Evolutionary conservation across 1,140 invertebrate genomes (phyloP).

Genomic region (Drosophila elegans): DNA sequence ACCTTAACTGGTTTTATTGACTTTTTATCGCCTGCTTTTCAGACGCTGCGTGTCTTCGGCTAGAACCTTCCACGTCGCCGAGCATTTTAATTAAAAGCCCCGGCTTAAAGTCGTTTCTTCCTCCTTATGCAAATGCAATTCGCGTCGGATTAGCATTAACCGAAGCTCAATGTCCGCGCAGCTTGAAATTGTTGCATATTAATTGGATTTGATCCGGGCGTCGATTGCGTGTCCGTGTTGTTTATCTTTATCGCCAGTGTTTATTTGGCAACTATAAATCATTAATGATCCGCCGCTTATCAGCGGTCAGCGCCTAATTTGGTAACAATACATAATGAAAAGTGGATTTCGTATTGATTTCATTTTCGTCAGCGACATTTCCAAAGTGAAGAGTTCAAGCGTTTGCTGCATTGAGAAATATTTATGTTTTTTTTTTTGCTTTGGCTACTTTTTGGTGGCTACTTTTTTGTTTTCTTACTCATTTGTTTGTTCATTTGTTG

Average conservation of each 20-base stretch:
- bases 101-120: slow-evolving; percentile 24
- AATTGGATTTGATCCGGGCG: slow-evolving; percentile 57
- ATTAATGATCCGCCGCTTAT: slow-evolving; percentile 66
- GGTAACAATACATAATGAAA: slow-evolving; percentile 67
- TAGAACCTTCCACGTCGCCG: slow-evolving; percentile 70
- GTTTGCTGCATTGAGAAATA: slow-evolving; percentile 52
- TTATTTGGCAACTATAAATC: slow-evolving; percentile 75
- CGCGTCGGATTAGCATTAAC: slow-evolving; percentile 19
- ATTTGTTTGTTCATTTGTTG: slow-evolving; percentile 40
- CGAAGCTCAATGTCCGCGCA: slow-evolving; percentile 34
- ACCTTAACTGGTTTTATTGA: slow-evolving; percentile 83
- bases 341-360: slow-evolving; percentile 65
- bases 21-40: slow-evolving; percentile 57
- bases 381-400: slow-evolving; percentile 52
- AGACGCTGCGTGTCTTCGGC: slow-evolving; percentile 32
- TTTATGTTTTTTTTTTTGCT: slow-evolving; percentile 26
- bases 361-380: slow-evolving; percentile 44
- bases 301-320: slow-evolving; percentile 50
- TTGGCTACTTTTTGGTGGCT: slow-evolving; percentile 7
- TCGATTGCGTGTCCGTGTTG: slow-evolving; percentile 43
- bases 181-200: slow-evolving; percentile 62
- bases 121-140: slow-evolving; percentile 51
- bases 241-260: slow-evolving; percentile 61
- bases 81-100: slow-evolving; percentile 58
- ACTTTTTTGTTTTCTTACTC: slow-evolving; percentile 18